Conservation (phyloP, 1,140 invertebrate genomes). For the Nebria ingens region DNA sequence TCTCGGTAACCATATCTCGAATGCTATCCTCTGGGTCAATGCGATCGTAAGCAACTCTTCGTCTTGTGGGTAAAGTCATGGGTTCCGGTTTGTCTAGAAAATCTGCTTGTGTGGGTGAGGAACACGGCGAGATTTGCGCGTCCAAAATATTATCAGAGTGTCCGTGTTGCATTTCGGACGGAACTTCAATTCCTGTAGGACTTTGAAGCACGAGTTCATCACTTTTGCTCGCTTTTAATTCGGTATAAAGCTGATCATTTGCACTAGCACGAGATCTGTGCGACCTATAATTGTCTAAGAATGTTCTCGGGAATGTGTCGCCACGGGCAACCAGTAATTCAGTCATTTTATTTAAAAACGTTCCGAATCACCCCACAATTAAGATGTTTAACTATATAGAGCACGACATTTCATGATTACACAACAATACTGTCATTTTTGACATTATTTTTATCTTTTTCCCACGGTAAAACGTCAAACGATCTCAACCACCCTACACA, state of each 20-base stretch:
- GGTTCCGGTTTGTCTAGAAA: constrained; percentile 27
- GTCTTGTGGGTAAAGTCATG: constrained; percentile 20
- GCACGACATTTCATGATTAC: too few relatives aligned
- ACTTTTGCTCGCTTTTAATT: constrained; percentile 31
- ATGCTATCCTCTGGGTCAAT: constrained; percentile 54
- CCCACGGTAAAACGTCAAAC: too few relatives aligned
- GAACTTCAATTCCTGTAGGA: constrained; percentile 26
- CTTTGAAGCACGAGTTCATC: constrained; percentile 33
- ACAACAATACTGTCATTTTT: constrained; percentile 14
- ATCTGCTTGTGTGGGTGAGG: constrained; percentile 26
- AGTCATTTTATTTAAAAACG: too few relatives aligned
- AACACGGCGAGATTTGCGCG: constrained; percentile 14
- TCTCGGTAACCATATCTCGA: constrained; percentile 50
- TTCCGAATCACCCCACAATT: too few relatives aligned
- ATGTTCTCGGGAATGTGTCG: constrained; percentile 31
- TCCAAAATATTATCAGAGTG: constrained; percentile 32
- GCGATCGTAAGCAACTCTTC: constrained; percentile 33
- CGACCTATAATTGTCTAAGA: constrained; percentile 29
- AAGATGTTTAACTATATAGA: too few relatives aligned
- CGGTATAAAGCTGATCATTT: constrained; percentile 27
- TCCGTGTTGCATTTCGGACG: constrained; percentile 29
- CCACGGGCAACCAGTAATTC: constrained; percentile 31
- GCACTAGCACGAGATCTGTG: constrained; percentile 20
- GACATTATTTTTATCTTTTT: constrained; percentile 36
- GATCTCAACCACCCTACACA: too few relatives aligned